Conservation (phyloP, 2,113 vertebrate genomes). For the Empidonax alnorum region DNA sequence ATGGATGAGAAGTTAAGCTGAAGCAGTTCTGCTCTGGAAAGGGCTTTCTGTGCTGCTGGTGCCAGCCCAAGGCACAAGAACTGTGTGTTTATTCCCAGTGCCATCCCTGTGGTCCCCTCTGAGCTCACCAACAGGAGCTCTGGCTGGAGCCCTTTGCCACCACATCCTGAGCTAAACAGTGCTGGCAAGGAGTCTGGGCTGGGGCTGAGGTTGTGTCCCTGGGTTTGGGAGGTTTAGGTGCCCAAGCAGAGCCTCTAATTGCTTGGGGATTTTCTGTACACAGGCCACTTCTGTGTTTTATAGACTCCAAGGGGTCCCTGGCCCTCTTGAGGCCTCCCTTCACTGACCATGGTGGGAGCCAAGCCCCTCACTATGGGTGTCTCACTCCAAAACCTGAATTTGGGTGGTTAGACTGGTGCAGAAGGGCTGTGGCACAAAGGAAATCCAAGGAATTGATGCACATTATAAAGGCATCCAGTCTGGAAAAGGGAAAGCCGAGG, state of each 20-base stretch:
- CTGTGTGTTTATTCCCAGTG: background rate
- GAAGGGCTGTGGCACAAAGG: background rate
- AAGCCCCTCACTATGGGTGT: background rate
- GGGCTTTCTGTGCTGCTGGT: background rate
- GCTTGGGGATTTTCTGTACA: background rate
- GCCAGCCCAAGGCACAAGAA: background rate
- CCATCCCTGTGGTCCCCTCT: no score
- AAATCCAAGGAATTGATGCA: background rate
- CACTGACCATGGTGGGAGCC: background rate
- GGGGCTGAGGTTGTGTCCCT: background rate
- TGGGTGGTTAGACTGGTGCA: no score
- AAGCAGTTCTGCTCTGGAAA: background rate
- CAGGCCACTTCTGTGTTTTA: background rate
- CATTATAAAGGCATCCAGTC: background rate
- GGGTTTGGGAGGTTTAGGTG: background rate
- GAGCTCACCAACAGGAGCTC: background rate
- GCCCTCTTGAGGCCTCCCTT: background rate
- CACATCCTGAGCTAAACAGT: background rate
- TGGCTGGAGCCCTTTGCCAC: background rate
- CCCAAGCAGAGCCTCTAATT: fast-evolving
- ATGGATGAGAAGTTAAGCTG: background rate
- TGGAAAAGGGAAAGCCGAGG: background rate
- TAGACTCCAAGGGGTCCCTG: background rate
- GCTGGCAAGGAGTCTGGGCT: background rate
- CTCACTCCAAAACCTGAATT: background rate